Evolutionary conservation across 2,797 vertebrate species (phyloP), one percentile per base, ranked within the genome.

Genomic region (Artibeus lituratus): DNA sequence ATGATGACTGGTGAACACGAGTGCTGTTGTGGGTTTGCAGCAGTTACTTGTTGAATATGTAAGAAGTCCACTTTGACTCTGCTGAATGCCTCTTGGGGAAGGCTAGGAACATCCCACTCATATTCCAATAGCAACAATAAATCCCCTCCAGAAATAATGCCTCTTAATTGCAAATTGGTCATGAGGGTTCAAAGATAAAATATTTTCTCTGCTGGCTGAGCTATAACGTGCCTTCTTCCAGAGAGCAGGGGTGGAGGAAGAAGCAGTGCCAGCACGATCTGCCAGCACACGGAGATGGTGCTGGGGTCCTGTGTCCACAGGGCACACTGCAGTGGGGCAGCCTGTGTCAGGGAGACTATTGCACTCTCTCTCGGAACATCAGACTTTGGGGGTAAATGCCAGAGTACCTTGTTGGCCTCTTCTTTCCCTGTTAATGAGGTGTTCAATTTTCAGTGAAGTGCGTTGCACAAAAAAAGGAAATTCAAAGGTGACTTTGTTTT

Each of bases 401-500:
- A 44, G 51, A 16, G 72, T 42, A 12, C 49, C 6, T 29, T 3
- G 32, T 62, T 81, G 67, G 5, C 74, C 14, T 65, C 18, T 57
- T 93, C 35, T 94, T 92, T 82, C 29, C 42, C 69, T 65, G 29
- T 53, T 93, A 94, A 93, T 91, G 72, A 91, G 19, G 51, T 35
- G 22, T 74, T 93, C 72, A 44, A 59, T 78, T 92, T 90, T 91
- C 80, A 96, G 74, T 49, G 67, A 94, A 82, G 85, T 59, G 15
- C 5, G 69, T 39, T 95, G 93, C 85, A 86, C 57, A 73, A 24
- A 93, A 91, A 59, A 74, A 65, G 82, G 22, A 90, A 94, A 94
- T 24, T 67, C 94, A 96, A 87, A 96, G 88, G 91, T 98, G 96
- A 96, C 97, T 98, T 98, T 97, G 97, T 95, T 95, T 95, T 96